Conservation (phyloP, 1,140 invertebrate genomes). For the Nebria ingens region DNA sequence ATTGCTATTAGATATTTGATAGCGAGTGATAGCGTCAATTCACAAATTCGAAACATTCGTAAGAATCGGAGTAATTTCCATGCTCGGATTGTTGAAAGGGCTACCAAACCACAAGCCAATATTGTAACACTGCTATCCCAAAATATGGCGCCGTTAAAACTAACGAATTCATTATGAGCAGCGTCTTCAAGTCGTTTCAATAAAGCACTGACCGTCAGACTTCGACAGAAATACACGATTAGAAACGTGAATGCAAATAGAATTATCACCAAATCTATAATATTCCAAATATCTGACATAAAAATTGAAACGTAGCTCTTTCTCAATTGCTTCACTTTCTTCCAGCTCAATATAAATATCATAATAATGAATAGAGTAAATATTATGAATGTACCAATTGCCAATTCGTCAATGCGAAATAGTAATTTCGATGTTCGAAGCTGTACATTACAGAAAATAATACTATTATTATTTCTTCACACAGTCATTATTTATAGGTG, state of each 20-base stretch:
- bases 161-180: neutral
- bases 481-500: no score
- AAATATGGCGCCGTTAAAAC: neutral
- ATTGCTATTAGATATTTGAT: slow-evolving; percentile 1
- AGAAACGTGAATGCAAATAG: neutral
- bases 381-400: neutral
- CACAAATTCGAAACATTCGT: neutral
- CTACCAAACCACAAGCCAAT: neutral
- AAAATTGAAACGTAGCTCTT: neutral
- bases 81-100: neutral
- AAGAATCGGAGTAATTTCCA: neutral
- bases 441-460: no score
- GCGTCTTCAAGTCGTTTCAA: neutral
- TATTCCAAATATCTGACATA: neutral
- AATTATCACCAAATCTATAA: neutral
- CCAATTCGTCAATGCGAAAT: neutral
- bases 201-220: neutral
- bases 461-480: no score
- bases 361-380: neutral
- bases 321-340: neutral
- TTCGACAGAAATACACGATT: neutral
- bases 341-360: neutral
- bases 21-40: neutral
- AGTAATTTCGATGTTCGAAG: neutral
- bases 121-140: neutral